These are phyloP conservation scores for Rhagium mordax DNA, from an alignment of 2,888 invertebrate species.

Conservation along the genomic window DNA sequence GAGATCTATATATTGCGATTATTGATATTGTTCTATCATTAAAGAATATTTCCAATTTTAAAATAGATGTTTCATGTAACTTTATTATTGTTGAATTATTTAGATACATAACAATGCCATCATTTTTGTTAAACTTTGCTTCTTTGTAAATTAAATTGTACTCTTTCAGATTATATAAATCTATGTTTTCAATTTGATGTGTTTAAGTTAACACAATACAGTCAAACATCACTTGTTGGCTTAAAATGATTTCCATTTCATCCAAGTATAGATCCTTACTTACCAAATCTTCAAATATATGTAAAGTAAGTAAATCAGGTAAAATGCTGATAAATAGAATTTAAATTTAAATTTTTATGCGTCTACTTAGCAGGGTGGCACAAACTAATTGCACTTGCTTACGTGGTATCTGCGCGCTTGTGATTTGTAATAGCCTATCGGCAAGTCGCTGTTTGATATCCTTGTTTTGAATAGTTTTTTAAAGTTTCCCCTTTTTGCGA, in stretches of 20 bases:
- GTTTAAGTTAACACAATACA: conserved; percentile 3
- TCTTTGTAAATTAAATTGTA: neutral
- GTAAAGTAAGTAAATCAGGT: too few species aligned
- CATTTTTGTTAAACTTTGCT: neutral
- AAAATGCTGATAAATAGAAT: too few species aligned
- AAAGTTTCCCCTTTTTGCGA: too few species aligned
- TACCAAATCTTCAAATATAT: too few species aligned
- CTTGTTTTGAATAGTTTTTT: too few species aligned
- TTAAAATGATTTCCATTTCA: neutral
- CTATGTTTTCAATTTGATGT: neutral
- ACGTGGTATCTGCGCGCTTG: too few species aligned
- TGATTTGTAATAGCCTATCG: too few species aligned
- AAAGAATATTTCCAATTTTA: neutral
- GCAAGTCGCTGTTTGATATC: too few species aligned
- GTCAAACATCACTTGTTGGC: neutral
- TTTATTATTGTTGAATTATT: neutral
- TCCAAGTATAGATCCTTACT: too few species aligned
- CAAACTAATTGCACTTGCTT: too few species aligned
- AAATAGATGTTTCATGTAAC: neutral
- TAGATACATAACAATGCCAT: neutral
- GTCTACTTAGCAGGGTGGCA: too few species aligned
- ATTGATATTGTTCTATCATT: neutral
- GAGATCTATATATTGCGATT: neutral
- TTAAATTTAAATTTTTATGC: too few species aligned
- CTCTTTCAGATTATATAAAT: neutral